These are phyloP conservation scores for Seira musarum DNA, from an alignment of 2,888 invertebrate species.

Conservation along the genomic window DNA sequence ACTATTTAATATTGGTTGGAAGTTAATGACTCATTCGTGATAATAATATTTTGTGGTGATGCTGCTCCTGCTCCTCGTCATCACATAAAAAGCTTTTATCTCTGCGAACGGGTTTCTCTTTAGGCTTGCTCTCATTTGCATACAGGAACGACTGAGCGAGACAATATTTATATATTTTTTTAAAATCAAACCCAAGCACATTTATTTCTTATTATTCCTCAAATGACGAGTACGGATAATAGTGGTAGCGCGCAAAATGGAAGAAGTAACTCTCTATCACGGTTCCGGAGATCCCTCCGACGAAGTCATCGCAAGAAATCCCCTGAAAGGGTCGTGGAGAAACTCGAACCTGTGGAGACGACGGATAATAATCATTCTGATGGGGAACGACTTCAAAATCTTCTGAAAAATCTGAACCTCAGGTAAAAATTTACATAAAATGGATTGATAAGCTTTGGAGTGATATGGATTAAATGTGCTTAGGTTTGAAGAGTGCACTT, in stretches of 20 bases:
- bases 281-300: not conserved
- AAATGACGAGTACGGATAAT: too few relatives aligned
- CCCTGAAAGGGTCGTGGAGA: not conserved
- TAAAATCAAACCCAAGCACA: too few relatives aligned
- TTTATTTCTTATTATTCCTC: too few relatives aligned
- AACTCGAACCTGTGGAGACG: not conserved
- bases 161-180: too few relatives aligned
- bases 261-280: not conserved
- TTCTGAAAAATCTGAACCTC: conserved; percentile 32
- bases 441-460: not conserved
- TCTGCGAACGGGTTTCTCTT: too few relatives aligned
- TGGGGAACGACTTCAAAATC: conserved; percentile 10
- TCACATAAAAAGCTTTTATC: too few relatives aligned
- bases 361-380: conserved; percentile 4
- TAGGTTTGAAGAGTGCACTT: conserved; percentile 42
- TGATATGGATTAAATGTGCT: not conserved
- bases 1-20: too few relatives aligned
- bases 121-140: too few relatives aligned
- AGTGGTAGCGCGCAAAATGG: not conserved
- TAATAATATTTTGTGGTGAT: too few relatives aligned
- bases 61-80: too few relatives aligned
- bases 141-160: too few relatives aligned
- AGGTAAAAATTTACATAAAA: conserved; percentile 24
- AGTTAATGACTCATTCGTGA: too few relatives aligned
- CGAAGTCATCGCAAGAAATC: not conserved